Conservation (phyloP, 2,113 vertebrate genomes). For the Ammodytes marinus region DNA sequence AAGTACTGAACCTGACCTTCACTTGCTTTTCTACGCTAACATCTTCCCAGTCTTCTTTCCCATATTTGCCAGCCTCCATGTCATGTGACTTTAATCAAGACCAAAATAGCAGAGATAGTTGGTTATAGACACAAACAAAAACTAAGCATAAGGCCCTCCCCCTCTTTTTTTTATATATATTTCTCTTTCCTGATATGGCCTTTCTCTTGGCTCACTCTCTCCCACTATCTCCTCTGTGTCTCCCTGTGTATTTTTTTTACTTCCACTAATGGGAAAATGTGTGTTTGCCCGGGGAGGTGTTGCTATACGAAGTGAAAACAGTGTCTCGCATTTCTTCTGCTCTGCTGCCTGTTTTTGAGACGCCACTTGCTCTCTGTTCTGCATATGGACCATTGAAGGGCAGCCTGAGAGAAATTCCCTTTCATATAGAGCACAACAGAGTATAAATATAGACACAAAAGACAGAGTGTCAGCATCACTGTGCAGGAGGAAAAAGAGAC, state of each 20-base stretch:
- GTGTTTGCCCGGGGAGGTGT: conserved; percentile 59
- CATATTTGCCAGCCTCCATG: neutral
- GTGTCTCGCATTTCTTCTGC: conserved; percentile 69
- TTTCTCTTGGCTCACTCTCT: conserved; percentile 1
- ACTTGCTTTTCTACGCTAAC: neutral
- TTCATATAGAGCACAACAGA: conserved; percentile 61
- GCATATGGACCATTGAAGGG: conserved; percentile 55
- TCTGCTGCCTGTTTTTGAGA: conserved; percentile 70
- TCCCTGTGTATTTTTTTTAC: conserved; percentile 21
- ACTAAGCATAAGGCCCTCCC: neutral
- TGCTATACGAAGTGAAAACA: conserved; percentile 60
- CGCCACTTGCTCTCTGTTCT: conserved; percentile 52
- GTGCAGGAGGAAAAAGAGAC: conserved; percentile 25
- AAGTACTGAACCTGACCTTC: neutral
- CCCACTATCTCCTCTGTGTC: conserved; percentile 30
- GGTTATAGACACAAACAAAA: conserved; percentile 1
- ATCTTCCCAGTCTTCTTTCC: neutral
- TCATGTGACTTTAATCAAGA: neutral
- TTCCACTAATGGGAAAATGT: conserved; percentile 41
- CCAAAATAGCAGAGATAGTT: neutral
- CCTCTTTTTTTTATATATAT: conserved; percentile 5
- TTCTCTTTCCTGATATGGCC: conserved; percentile 9
- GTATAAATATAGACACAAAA: conserved; percentile 71
- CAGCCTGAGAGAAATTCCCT: conserved; percentile 70
- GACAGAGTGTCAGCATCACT: conserved; percentile 35